A percentile compares a stretch with the other conserved stretches of the same genome.
These are phyloP conservation scores for Ptyas mucosa DNA, from an alignment of 2,113 vertebrate genomes.

Conservation along the genomic window DNA sequence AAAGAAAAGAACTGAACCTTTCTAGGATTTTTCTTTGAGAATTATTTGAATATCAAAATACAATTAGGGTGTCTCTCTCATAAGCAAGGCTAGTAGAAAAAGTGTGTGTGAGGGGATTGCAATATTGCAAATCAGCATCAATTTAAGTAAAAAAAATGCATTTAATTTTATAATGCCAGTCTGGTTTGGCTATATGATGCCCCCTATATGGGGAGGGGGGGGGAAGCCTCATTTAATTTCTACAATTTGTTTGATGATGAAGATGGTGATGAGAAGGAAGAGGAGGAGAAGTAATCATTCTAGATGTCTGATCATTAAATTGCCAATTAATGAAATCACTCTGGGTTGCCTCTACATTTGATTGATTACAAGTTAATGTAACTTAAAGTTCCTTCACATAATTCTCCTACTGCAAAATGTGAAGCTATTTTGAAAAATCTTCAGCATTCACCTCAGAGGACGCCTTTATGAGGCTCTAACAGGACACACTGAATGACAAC, in stretches of 20 bases:
- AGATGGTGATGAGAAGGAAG: background rate
- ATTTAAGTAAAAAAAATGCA: background rate
- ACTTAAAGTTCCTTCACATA: background rate
- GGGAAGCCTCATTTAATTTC: background rate
- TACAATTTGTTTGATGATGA: background rate
- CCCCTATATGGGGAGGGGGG: background rate
- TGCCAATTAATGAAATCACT: background rate
- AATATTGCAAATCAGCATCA: conserved; percentile 26
- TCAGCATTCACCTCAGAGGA: background rate
- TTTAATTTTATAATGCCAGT: background rate
- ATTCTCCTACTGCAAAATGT: background rate
- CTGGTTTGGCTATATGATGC: background rate
- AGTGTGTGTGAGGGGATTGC: background rate
- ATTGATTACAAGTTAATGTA: background rate
- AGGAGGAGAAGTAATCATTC: background rate
- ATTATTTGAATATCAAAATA: background rate
- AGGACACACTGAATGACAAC: background rate
- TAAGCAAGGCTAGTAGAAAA: conserved; percentile 31
- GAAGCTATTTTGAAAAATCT: background rate
- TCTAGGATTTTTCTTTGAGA: conserved; percentile 10
- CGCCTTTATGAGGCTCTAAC: background rate
- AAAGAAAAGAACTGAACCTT: background rate
- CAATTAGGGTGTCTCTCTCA: background rate
- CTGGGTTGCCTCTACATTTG: background rate
- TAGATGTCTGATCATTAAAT: background rate